A percentile compares a stretch with the other conserved stretches of the same genome.
phyloP scores from a whole-genome alignment of 2,113 vertebrate genomes.

The Arvicanthis niloticus region DNA sequence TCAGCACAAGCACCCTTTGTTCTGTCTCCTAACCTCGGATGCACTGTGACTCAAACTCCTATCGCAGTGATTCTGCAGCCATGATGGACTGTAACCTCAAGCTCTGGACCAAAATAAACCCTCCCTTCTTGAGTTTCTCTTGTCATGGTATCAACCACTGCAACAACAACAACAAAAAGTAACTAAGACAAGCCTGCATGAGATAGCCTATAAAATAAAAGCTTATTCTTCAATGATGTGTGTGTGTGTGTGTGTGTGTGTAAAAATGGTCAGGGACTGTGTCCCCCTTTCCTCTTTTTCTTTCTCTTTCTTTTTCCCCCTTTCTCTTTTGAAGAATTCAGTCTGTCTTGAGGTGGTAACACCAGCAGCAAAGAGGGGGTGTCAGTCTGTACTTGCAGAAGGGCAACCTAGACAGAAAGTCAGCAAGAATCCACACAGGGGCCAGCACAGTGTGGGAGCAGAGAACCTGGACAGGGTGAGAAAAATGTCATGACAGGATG shows the following conservation, averaged over 20 bases:
- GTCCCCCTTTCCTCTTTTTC: not conserved
- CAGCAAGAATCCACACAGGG: too few species aligned
- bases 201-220: not conserved
- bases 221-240: not conserved
- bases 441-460: not conserved
- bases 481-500: not conserved
- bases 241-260: too few species aligned
- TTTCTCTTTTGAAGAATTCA: not conserved
- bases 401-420: not conserved
- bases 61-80: not conserved
- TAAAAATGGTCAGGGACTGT: conserved; percentile 4
- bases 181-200: not conserved
- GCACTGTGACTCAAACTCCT: not conserved
- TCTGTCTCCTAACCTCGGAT: not conserved
- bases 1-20: not conserved
- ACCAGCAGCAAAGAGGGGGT: not conserved
- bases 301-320: not conserved
- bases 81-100: not conserved
- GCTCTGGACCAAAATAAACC: not conserved
- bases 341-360: not conserved
- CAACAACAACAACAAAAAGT: not conserved
- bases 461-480: not conserved
- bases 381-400: not conserved
- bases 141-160: not conserved
- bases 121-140: not conserved